Evolutionary conservation across 2,797 vertebrate species (phyloP), one percentile per base, ranked within the genome.

Genomic region (Lates japonicus): DNA sequence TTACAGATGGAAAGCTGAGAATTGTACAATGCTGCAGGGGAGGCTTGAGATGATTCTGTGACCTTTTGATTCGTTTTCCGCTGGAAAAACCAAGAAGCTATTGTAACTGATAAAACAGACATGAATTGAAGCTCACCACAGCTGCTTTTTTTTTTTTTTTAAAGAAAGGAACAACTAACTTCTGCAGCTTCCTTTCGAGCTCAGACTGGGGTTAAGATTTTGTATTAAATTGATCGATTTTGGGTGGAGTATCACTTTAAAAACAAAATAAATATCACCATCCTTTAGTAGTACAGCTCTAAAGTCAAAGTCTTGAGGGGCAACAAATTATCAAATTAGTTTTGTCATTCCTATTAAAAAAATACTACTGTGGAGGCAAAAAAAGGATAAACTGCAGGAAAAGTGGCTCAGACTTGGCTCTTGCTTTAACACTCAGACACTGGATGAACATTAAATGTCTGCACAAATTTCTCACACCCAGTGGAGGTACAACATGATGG

Each of bases 31-130:
- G 82, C 86, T 65, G 62, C 35, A 65, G 66, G 62, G 51, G 48
- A 37, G 22, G 70, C 64, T 33, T 42, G 49, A 74, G 59, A 76
- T 51, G 57, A 65, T 68, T 64, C 19, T n/a, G 0, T 74, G 82
- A 84, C 81, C 75, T 83, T 83, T 85, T 66, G 29, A 66, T 72
- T 54, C 9, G 37, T 64, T 51, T 42, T 54, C 31, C 22, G 41
- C 35, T 17, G 20, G 41, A 35, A 61, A 80, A 82, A 81, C 61
- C 64, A 33, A 6, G 25, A 66, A 58, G 64, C 41, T 25, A 19
- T 54, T 57, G 44, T 9, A 58, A 55, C 46, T 19, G 17, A 61
- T 60, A 51, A 14, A 41, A 57, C 4, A 44, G 29, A 49, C 46
- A 54, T 31, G 25, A 42, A 61, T 46, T 39, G 35, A 37, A 57